Evolutionary conservation across 2,113 vertebrate genomes (phyloP).

Genomic region (Peucedramus taeniatus): DNA sequence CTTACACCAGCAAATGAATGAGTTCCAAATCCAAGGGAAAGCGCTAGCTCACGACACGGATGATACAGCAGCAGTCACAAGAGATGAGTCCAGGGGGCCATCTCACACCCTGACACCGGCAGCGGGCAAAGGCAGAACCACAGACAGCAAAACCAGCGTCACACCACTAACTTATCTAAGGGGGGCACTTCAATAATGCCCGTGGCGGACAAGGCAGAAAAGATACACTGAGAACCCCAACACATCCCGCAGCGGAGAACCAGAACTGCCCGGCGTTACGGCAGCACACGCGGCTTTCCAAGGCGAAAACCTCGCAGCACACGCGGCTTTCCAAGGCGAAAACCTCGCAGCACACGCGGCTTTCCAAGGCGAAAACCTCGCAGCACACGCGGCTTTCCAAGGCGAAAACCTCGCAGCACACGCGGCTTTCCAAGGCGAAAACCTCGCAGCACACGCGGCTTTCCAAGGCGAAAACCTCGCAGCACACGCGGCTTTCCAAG

Average conservation of each 20-base stretch:
- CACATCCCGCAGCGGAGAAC: rapidly evolving
- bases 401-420: too few species aligned
- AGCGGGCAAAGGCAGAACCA: not conserved
- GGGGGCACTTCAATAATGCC: rapidly evolving
- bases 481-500: too few species aligned
- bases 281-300: rapidly evolving
- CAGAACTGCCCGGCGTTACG: rapidly evolving
- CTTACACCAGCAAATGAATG: rapidly evolving
- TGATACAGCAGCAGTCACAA: rapidly evolving
- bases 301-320: rapidly evolving
- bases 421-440: too few species aligned
- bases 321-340: too few species aligned
- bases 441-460: too few species aligned
- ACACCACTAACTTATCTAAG: not conserved
- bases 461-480: too few species aligned
- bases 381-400: too few species aligned
- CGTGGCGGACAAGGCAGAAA: rapidly evolving
- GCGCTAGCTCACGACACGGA: not conserved
- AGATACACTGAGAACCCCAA: not conserved
- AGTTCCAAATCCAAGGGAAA: not conserved
- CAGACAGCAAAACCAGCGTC: rapidly evolving
- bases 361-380: too few species aligned
- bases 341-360: too few species aligned
- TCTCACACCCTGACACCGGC: too few species aligned
- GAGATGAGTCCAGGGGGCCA: not conserved